phyloP scores from a whole-genome alignment of 2,113 vertebrate genomes.

The Oxyruncus cristatus region DNA sequence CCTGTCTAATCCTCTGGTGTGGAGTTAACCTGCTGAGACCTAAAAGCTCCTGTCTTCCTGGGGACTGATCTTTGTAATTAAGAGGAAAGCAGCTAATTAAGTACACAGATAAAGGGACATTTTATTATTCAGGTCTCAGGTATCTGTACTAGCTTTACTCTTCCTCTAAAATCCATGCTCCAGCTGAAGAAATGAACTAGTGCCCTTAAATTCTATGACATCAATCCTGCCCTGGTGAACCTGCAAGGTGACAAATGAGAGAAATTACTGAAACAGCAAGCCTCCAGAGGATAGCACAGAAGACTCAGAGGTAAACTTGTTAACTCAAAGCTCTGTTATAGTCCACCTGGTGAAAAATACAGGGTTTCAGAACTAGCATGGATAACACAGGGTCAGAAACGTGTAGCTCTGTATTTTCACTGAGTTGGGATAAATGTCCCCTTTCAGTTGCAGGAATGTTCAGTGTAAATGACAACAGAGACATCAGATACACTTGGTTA shows the following conservation, averaged over 20 bases:
- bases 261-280: not conserved
- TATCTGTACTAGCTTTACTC: not conserved
- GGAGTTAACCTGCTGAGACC: conserved; percentile 50
- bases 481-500: not conserved
- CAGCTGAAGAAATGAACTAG: conserved; percentile 20
- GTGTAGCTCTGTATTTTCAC: not conserved
- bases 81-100: conserved; percentile 35
- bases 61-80: conserved; percentile 42
- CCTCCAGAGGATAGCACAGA: not conserved
- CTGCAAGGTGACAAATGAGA: not conserved
- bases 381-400: not conserved
- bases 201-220: conserved; percentile 1
- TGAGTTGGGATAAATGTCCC: not conserved
- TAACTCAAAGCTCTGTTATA: not conserved
- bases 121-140: conserved; percentile 2
- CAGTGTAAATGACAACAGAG: not conserved
- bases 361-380: not conserved
- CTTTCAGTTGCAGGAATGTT: not conserved
- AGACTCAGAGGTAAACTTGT: not conserved
- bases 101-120: not conserved
- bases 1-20: conserved; percentile 15
- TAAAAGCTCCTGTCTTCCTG: conserved; percentile 49
- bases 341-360: not conserved
- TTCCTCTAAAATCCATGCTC: conserved; percentile 4
- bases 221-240: not conserved